Conservation (phyloP, 2,113 vertebrate species). For the Psophia crepitans region DNA sequence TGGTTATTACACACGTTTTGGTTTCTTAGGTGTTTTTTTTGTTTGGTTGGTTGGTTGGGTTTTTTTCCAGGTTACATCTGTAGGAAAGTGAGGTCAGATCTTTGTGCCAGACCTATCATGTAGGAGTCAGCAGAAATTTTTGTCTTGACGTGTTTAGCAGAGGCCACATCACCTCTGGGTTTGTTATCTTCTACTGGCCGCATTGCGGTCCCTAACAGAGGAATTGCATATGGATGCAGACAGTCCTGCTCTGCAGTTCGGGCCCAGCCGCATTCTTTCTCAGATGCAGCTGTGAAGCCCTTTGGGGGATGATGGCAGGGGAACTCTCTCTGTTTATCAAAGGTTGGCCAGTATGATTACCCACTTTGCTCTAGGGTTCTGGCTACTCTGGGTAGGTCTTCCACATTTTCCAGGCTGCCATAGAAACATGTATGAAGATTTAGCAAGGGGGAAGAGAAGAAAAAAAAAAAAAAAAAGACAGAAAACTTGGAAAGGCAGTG, state of each 20-base stretch:
- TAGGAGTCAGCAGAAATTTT: not conserved
- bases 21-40: too few species aligned
- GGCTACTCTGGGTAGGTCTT: not conserved
- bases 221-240: not conserved
- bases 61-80: not conserved
- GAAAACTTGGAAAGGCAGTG: not conserved
- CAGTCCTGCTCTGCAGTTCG: not conserved
- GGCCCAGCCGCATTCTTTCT: not conserved
- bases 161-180: not conserved
- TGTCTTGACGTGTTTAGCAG: not conserved
- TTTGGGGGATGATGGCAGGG: not conserved
- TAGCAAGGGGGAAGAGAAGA: not conserved
- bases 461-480: not conserved
- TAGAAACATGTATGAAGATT: not conserved
- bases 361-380: not conserved
- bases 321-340: not conserved
- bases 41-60: not conserved
- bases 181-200: not conserved
- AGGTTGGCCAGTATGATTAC: not conserved
- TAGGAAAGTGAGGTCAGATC: not conserved
- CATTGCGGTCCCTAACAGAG: not conserved
- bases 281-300: not conserved
- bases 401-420: not conserved
- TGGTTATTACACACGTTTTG: not conserved
- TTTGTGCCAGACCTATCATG: not conserved